Conservation (phyloP, 2,113 vertebrate genomes). For the Corydoras maculifer region DNA sequence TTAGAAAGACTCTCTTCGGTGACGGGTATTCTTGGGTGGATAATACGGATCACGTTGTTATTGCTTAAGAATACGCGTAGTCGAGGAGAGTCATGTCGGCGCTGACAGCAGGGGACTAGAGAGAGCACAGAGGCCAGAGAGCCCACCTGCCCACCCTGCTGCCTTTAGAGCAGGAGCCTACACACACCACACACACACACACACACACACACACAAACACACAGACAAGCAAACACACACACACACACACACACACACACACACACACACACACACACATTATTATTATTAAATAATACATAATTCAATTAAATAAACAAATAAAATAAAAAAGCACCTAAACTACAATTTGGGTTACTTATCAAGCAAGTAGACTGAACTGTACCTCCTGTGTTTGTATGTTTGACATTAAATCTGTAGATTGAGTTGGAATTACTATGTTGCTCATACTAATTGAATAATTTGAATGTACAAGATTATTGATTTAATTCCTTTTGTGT, state of each 20-base stretch:
- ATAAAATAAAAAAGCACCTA: constrained; percentile 2
- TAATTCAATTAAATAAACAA: not conserved
- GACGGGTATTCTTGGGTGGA: constrained; percentile 99
- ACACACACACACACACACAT: not conserved
- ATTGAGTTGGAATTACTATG: constrained; percentile 18
- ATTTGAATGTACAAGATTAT: not conserved
- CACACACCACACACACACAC: constrained; percentile 18
- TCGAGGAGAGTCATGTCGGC: constrained; percentile 99
- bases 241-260: constrained; percentile 1
- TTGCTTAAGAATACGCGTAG: constrained; percentile 99
- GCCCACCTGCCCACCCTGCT: constrained; percentile 47
- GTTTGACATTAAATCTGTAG: constrained; percentile 33
- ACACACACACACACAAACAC: constrained; percentile 24
- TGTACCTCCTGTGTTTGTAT: constrained; percentile 34
- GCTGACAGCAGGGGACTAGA: constrained; percentile 56
- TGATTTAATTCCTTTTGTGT: not conserved
- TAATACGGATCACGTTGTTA: constrained; percentile 99
- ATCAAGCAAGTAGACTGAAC: constrained; percentile 40
- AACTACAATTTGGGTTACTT: constrained; percentile 28
- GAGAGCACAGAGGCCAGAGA: constrained; percentile 45
- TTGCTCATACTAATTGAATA: constrained; percentile 6
- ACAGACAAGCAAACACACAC: not conserved
- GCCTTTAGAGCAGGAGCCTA: constrained; percentile 30
- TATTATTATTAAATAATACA: too few relatives aligned
- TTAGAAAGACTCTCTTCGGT: constrained; percentile 94